A percentile compares a stretch with the other conserved stretches of the same genome.
Conservation (phyloP, 2,113 vertebrate genomes). For the Progne subis region DNA sequence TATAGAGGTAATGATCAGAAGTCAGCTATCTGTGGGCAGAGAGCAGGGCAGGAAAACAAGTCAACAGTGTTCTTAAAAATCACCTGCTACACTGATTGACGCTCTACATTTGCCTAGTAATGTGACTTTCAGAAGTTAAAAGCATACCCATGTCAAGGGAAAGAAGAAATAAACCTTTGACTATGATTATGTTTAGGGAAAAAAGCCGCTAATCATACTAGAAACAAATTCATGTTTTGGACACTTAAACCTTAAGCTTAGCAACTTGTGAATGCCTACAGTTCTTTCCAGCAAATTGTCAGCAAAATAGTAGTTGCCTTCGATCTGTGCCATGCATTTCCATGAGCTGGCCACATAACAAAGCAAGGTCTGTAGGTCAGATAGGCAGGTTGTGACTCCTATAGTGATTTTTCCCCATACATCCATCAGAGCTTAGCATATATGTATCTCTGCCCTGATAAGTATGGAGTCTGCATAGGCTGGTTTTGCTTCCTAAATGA, state of each 20-base stretch:
- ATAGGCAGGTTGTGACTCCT: neutral
- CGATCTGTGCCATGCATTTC: neutral
- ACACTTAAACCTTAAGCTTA: neutral
- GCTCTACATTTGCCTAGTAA: neutral
- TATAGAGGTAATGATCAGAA: constrained; percentile 17
- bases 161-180: neutral
- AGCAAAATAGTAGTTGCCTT: constrained; percentile 60
- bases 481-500: neutral
- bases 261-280: neutral
- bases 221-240: neutral
- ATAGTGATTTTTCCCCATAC: neutral
- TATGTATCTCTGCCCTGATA: neutral
- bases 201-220: neutral
- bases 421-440: neutral
- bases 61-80: neutral
- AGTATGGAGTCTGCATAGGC: neutral
- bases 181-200: neutral
- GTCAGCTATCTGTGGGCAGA: neutral
- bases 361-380: neutral
- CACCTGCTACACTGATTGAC: neutral
- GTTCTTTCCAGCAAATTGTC: constrained; percentile 32
- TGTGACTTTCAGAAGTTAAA: neutral
- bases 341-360: neutral
- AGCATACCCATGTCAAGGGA: neutral
- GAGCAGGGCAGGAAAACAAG: neutral